Conservation (phyloP, 1,140 invertebrate species). For the Vanessa tameamea region DNA sequence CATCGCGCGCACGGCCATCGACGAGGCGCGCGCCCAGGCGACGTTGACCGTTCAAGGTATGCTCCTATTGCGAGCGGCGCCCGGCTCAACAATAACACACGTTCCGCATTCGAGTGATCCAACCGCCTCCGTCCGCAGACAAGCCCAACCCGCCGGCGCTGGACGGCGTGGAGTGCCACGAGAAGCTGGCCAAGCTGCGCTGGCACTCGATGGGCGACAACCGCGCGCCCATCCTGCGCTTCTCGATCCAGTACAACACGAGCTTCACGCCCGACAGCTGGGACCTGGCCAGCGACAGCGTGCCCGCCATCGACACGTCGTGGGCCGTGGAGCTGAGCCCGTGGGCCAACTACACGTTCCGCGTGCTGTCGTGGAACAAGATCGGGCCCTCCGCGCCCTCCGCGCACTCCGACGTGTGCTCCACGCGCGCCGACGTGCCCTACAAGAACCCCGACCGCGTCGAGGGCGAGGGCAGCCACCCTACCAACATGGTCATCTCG, state of each 20-base stretch:
- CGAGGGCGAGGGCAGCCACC: constrained; percentile 91
- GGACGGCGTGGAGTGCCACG: constrained; percentile 84
- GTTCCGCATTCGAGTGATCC: neutral
- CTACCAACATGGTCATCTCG: constrained; percentile 94
- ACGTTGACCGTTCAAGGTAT: constrained; percentile 94
- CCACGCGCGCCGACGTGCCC: constrained; percentile 93
- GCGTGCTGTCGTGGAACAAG: constrained; percentile 95
- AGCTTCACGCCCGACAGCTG: constrained; percentile 96
- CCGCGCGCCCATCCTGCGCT: constrained; percentile 95
- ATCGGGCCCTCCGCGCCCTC: constrained; percentile 95
- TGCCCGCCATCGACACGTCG: constrained; percentile 90
- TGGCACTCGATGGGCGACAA: constrained; percentile 97
- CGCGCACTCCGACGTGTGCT: constrained; percentile 89
- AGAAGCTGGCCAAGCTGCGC: constrained; percentile 86
- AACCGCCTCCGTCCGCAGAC: constrained; percentile 81
- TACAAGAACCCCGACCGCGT: constrained; percentile 98
- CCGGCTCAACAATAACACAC: neutral
- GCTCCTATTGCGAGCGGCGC: neutral
- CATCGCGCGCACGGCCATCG: constrained; percentile 94
- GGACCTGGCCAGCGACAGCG: constrained; percentile 88
- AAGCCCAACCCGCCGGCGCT: constrained; percentile 94
- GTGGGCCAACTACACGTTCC: constrained; percentile 98
- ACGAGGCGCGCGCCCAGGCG: constrained; percentile 90
- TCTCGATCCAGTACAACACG: constrained; percentile 96
- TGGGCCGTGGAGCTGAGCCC: constrained; percentile 90